Percentiles rank a stretch among this genome's conserved stretches.
These are phyloP conservation scores for Ammospiza maritima DNA, from an alignment of 2,797 vertebrate genomes.

Conservation along the genomic window DNA sequence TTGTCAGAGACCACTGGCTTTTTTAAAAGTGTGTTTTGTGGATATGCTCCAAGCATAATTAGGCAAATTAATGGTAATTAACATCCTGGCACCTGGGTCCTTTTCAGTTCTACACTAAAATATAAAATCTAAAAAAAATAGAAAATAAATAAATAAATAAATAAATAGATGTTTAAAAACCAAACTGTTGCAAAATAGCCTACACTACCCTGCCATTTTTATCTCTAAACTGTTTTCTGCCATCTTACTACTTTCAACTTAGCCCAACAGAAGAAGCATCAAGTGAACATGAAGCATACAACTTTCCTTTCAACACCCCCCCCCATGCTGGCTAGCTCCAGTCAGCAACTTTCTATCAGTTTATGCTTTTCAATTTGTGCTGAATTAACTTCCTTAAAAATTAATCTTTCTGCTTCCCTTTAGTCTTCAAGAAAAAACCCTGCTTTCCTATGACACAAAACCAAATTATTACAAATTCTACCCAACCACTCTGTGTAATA, in stretches of 20 bases:
- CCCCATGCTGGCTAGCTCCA: neutral
- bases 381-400: neutral
- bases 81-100: neutral
- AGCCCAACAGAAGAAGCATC: neutral
- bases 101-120: neutral
- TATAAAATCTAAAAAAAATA: neutral
- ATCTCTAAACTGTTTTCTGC: neutral
- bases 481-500: neutral
- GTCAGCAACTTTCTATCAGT: neutral
- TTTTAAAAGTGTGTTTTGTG: neutral
- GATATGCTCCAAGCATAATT: neutral
- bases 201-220: neutral
- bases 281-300: neutral
- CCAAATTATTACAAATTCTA: neutral
- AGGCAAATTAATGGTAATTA: neutral
- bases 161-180: neutral
- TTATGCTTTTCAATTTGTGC: neutral
- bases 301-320: too few species aligned
- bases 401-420: neutral
- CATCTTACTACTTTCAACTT: neutral
- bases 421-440: neutral
- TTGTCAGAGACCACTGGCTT: neutral
- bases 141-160: neutral
- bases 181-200: neutral
- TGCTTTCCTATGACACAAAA: neutral